Evolutionary conservation across 1,140 invertebrate genomes (phyloP).

Genomic region (Antheraea pernyi): DNA sequence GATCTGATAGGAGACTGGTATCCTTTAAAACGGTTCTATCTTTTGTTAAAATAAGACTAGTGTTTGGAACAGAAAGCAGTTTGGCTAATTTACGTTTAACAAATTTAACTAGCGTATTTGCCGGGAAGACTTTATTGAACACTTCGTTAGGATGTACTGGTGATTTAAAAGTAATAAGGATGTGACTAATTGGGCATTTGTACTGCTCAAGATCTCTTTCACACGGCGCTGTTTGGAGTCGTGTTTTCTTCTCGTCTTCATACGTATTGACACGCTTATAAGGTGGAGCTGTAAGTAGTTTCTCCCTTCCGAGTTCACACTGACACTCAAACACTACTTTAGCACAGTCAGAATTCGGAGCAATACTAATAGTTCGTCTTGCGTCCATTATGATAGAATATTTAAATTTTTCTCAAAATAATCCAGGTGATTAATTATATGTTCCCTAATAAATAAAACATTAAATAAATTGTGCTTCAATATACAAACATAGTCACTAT

Average conservation of each 20-base stretch:
- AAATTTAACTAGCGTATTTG: slow-evolving; percentile 61
- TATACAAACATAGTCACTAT: neutral
- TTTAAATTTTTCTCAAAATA: neutral
- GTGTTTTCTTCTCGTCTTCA: slow-evolving; percentile 43
- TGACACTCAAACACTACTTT: slow-evolving; percentile 55
- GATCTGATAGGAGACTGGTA: slow-evolving; percentile 53
- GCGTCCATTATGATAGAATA: slow-evolving; percentile 29
- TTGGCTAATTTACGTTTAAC: slow-evolving; percentile 71
- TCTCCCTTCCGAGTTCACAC: slow-evolving; percentile 67
- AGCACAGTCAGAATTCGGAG: slow-evolving; percentile 42
- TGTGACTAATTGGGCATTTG: slow-evolving; percentile 63
- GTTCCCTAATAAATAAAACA: slow-evolving; percentile 14
- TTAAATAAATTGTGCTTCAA: neutral
- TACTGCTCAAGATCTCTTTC: slow-evolving; percentile 52
- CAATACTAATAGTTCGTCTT: slow-evolving; percentile 41
- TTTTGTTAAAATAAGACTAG: slow-evolving; percentile 60
- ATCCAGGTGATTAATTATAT: slow-evolving; percentile 7
- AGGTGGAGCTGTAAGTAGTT: slow-evolving; percentile 64
- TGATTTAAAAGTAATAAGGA: slow-evolving; percentile 61
- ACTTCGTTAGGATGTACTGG: slow-evolving; percentile 58
- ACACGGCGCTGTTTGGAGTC: slow-evolving; percentile 58
- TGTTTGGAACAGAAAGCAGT: slow-evolving; percentile 59
- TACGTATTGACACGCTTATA: slow-evolving; percentile 39
- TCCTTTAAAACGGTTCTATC: slow-evolving; percentile 69
- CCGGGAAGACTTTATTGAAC: slow-evolving; percentile 69